Evolutionary conservation across 2,888 invertebrate species (phyloP), one percentile per base, ranked within the genome.

Genomic region (Chaetoderma sp.): DNA sequence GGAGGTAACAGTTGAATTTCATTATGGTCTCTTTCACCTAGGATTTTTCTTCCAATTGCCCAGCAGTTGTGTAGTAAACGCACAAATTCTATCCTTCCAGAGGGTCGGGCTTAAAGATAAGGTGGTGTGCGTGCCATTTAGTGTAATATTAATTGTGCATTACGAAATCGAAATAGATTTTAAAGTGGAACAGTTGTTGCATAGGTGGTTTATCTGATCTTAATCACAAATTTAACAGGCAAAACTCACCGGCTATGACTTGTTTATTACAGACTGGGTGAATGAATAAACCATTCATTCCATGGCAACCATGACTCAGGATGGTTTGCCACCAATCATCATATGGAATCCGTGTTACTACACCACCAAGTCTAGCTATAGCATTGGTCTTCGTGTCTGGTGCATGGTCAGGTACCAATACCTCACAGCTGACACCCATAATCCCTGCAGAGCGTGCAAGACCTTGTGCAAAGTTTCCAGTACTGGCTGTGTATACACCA

Each of bases 241-340:
- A n/a, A n/a, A n/a, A n/a, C n/a, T n/a, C 71, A 83, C 83, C 84
- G 73, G 83, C 83, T 47, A 83, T 81, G 23, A 82, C 81, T 33
- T 75, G 65, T 25, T 57, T 62, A 25, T 83, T 78, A 50, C 76
- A 75, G 2, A 78, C 81, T 13, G 84, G 83, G 60, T 83, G 83
- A 56, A 84, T 73, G 63, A 83, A 83, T 2, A 64, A 70, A 5
- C 81, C 81, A 1, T 56, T 23, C 65, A 78, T 72, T 6, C 75
- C 80, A 5, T 75, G 69, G 58, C 68, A 76, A 6, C 70, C 58
- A 47, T 77, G 75, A 1, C 71, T 65, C 50, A 61, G 61, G 44
- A 84, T 74, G 6, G 79, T 75, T 5, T 78, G 63, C 81, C 81
- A 83, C 83, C 84, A 83, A 21, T 66, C 68, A 56, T 80, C 78